These are phyloP conservation scores for Calliopsis andreniformis DNA, from an alignment of 1,140 invertebrate species.

Conservation along the genomic window DNA sequence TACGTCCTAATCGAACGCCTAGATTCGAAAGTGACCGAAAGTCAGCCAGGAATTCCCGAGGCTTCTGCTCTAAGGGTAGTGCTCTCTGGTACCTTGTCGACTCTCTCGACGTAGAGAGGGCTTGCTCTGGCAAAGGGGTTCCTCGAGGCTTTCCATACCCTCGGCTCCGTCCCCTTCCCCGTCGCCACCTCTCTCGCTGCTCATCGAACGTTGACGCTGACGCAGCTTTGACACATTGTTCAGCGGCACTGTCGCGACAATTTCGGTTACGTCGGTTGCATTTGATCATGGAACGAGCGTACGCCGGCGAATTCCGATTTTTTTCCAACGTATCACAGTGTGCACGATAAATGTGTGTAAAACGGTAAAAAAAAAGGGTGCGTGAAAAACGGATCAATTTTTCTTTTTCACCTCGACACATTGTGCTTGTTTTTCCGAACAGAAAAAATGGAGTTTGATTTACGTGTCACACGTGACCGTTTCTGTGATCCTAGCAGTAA, in stretches of 20 bases:
- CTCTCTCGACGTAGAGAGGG: slow-evolving; percentile 83
- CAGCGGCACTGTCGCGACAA: slow-evolving; percentile 84
- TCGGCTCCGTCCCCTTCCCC: slow-evolving; percentile 83
- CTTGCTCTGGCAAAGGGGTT: slow-evolving; percentile 86
- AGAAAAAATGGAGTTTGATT: neutral
- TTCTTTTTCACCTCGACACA: neutral
- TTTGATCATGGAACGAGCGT: slow-evolving; percentile 11
- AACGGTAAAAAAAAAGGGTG: too few relatives aligned
- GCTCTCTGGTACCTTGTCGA: slow-evolving; percentile 82
- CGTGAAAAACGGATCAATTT: neutral
- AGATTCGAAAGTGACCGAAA: slow-evolving; percentile 51
- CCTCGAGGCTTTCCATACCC: slow-evolving; percentile 84
- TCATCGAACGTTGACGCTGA: slow-evolving; percentile 85
- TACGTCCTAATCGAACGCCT: slow-evolving; percentile 62
- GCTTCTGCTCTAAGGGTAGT: slow-evolving; percentile 58
- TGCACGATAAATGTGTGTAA: neutral
- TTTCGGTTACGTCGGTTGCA: slow-evolving; percentile 60
- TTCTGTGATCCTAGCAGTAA: too few relatives aligned
- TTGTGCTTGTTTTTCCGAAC: neutral
- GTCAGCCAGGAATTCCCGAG: slow-evolving; percentile 57
- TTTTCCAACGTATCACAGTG: slow-evolving; percentile 11
- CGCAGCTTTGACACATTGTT: slow-evolving; percentile 86
- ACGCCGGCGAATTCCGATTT: neutral
- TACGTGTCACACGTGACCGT: neutral
- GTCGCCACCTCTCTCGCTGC: slow-evolving; percentile 84